Evolutionary conservation across 2,797 vertebrate genomes (phyloP).

Genomic region (Anguilla pacifica): DNA sequence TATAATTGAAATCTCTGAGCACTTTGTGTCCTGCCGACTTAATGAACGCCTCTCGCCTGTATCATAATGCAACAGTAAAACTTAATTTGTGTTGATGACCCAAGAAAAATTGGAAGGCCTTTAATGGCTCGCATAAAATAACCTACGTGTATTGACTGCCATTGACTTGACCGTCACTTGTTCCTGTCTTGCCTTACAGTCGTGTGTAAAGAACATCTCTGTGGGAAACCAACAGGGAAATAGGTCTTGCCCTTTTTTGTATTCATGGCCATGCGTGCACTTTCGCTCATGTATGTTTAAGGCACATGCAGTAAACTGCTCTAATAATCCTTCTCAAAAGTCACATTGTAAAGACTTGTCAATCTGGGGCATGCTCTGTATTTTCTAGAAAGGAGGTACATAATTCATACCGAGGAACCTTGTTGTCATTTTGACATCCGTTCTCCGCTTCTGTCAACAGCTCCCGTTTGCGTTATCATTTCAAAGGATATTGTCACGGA

Average conservation of each 20-base stretch:
- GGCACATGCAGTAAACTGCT: background rate
- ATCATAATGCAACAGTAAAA: conserved; percentile 11
- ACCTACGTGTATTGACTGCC: background rate
- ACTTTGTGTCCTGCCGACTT: conserved; percentile 31
- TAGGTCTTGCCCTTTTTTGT: background rate
- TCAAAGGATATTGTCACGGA: background rate
- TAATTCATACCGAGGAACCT: background rate
- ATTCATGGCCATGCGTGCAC: background rate
- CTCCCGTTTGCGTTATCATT: background rate
- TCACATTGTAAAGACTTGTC: background rate
- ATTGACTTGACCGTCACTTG: background rate
- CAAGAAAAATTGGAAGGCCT: background rate
- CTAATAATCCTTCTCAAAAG: background rate
- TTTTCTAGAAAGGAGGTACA: background rate
- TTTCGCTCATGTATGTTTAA: background rate
- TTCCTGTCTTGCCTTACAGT: background rate
- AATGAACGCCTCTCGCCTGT: conserved; percentile 5
- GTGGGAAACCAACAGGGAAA: background rate
- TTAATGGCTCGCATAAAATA: background rate
- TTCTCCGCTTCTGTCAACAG: background rate
- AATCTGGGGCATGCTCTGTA: background rate
- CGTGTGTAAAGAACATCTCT: background rate
- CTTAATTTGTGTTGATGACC: background rate
- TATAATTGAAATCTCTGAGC: conserved; percentile 45
- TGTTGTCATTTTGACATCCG: background rate